Percentiles rank a stretch among this genome's conserved stretches.
Evolutionary conservation across 2,797 vertebrate species (phyloP).

Genomic region (Smutsia gigantea): DNA sequence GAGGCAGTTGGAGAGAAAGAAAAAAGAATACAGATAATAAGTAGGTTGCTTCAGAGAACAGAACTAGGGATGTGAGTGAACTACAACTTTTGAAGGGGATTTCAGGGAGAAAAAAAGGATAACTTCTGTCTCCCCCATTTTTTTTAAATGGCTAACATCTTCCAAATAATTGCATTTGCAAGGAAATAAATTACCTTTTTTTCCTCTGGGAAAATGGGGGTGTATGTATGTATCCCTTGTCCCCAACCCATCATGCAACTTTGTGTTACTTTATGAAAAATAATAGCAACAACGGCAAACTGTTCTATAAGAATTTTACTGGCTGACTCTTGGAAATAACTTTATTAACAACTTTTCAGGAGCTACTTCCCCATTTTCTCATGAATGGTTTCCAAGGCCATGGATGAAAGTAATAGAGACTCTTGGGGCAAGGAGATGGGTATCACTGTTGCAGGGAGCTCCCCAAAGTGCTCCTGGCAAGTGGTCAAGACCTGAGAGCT

Average conservation of each 20-base stretch:
- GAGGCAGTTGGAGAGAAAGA: not conserved
- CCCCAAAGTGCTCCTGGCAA: not conserved
- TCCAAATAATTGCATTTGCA: constrained; percentile 8
- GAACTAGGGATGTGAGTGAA: not conserved
- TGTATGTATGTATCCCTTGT: not conserved
- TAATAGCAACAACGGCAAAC: not conserved
- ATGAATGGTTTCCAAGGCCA: not conserved
- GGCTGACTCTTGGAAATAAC: not conserved
- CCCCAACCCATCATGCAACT: not conserved
- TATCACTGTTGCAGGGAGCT: not conserved
- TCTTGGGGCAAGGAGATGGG: not conserved
- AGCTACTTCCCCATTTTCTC: not conserved
- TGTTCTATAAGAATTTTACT: not conserved
- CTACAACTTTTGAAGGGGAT: not conserved
- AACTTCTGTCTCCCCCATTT: not conserved
- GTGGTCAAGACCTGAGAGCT: not conserved
- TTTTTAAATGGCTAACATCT: not conserved
- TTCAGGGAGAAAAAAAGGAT: not conserved
- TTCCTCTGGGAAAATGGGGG: not conserved
- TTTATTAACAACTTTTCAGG: not conserved
- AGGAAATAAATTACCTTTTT: not conserved
- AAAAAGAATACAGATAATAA: not conserved
- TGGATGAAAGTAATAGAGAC: not conserved
- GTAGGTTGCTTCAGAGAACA: not conserved
- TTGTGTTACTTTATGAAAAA: not conserved